Conservation (phyloP, 2,113 vertebrate genomes). For the Gobio gobio region DNA sequence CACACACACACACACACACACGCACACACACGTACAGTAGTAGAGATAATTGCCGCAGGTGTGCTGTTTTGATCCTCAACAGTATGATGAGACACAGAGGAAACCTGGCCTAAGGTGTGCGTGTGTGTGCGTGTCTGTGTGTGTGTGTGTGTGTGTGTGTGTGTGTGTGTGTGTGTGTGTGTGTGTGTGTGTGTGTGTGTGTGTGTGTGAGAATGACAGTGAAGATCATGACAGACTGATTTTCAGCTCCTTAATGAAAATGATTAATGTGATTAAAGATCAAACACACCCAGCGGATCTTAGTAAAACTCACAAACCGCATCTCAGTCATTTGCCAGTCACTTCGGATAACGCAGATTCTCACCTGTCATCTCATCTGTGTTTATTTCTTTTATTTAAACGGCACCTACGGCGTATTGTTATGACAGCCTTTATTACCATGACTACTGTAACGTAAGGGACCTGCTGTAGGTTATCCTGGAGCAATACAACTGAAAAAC, state of each 20-base stretch:
- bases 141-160: constrained; percentile 33
- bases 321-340: constrained; percentile 8
- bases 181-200: constrained; percentile 31
- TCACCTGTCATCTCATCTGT: constrained; percentile 36
- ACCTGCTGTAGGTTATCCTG: constrained; percentile 28
- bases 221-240: constrained; percentile 49
- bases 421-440: constrained; percentile 16
- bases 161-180: constrained; percentile 21
- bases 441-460: constrained; percentile 21
- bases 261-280: constrained; percentile 52
- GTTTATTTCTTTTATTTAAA: constrained; percentile 33
- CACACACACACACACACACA: constrained; percentile 52
- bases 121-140: constrained; percentile 30
- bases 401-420: neutral
- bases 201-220: constrained; percentile 29
- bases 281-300: constrained; percentile 36
- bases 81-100: constrained; percentile 45
- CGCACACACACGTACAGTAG: constrained; percentile 49
- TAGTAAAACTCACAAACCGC: constrained; percentile 11
- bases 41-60: constrained; percentile 55
- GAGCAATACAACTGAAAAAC: constrained; percentile 14
- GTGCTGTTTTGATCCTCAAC: constrained; percentile 52
- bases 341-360: neutral
- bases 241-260: constrained; percentile 53
- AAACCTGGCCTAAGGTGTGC: constrained; percentile 29